These are phyloP conservation scores for Amphibalanus amphitrite DNA, from an alignment of 1,140 invertebrate genomes.

Conservation along the genomic window DNA sequence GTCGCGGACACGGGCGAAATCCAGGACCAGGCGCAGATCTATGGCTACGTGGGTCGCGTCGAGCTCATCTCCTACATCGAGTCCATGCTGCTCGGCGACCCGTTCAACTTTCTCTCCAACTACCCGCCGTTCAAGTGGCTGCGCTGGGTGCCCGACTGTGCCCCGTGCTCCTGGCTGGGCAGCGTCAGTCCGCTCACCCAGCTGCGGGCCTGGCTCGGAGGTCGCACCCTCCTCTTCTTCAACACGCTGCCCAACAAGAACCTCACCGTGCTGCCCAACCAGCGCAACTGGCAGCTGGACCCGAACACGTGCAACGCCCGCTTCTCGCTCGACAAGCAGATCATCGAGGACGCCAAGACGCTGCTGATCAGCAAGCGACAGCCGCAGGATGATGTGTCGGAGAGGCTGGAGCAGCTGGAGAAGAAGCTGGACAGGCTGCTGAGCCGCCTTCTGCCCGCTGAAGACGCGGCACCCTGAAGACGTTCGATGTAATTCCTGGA, in stretches of 20 bases:
- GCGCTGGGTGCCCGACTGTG: conserved; percentile 9
- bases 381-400: not conserved
- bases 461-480: not conserved
- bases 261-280: not conserved
- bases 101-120: conserved; percentile 16
- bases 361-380: not conserved
- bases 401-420: not conserved
- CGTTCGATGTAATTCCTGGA: no score
- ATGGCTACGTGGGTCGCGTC: conserved; percentile 47
- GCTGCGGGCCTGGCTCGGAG: conserved; percentile 13
- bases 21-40: conserved; percentile 43
- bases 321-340: not conserved
- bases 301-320: not conserved
- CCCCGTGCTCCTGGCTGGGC: conserved; percentile 4
- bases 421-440: not conserved
- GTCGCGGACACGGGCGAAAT: conserved; percentile 22
- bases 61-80: conserved; percentile 53
- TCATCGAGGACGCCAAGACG: not conserved
- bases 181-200: conserved; percentile 10
- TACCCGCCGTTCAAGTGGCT: conserved; percentile 12
- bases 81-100: conserved; percentile 37
- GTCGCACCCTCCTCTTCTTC: conserved; percentile 15
- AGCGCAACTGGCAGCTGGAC: not conserved
- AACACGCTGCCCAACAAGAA: not conserved
- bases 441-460: not conserved